phyloP scores from a whole-genome alignment of 2,888 invertebrate species.

The Antheraea assamensis region DNA sequence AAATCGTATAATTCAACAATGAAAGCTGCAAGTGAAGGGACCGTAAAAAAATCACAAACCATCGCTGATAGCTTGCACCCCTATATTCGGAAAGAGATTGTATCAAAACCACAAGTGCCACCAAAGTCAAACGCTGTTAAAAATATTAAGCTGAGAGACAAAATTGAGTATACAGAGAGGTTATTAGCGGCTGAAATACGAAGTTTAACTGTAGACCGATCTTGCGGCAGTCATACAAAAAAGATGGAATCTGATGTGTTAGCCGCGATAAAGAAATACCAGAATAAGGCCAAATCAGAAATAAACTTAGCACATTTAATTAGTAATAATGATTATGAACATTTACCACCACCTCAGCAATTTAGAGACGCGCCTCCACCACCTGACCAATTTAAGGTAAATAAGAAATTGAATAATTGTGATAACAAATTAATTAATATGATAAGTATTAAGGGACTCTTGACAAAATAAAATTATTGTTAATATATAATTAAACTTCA shows the following conservation, averaged over 20 bases:
- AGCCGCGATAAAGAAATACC: conserved; percentile 59
- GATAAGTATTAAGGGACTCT: background rate
- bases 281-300: conserved; percentile 82
- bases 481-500: background rate
- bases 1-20: conserved; percentile 60
- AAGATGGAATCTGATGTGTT: conserved; percentile 52
- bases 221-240: conserved; percentile 61
- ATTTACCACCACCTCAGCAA: conserved; percentile 91
- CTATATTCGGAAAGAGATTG: conserved; percentile 77
- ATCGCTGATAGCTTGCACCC: conserved; percentile 76
- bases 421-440: background rate
- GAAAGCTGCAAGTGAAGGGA: conserved; percentile 58
- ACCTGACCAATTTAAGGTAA: conserved; percentile 86
- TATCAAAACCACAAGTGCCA: conserved; percentile 50
- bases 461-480: conserved; percentile 22
- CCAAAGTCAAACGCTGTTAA: conserved; percentile 54
- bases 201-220: conserved; percentile 69
- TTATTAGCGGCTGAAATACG: conserved; percentile 75
- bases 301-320: conserved; percentile 79
- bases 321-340: conserved; percentile 86
- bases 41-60: conserved; percentile 76
- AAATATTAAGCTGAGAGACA: conserved; percentile 69
- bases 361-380: conserved; percentile 91
- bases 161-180: conserved; percentile 78
- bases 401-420: conserved; percentile 6